Evolutionary conservation across 2,113 vertebrate genomes (phyloP), one percentile per base, ranked within the genome.

Genomic region (Thamnaconus septentrionalis): DNA sequence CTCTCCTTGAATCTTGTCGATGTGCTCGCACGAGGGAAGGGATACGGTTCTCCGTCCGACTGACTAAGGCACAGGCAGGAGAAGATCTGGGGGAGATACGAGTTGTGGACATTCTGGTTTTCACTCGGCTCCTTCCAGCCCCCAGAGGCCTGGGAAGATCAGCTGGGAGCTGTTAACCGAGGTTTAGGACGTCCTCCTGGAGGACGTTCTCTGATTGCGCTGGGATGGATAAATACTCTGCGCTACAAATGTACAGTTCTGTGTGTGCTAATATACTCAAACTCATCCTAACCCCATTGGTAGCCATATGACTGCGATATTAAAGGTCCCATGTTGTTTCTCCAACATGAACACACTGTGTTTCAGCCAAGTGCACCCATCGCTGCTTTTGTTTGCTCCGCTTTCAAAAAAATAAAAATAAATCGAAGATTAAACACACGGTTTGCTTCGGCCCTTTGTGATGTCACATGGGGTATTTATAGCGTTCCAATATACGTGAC

Each of bases 41-140:
- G 8, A 4, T 50, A 59, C 18, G 18, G 18, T 31, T 31, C 18
- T 31, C 18, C 18, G 18, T 31, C 18, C 18, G 18, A 31, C 18
- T 31, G 18, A 31, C 18, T 31, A 75, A 76, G 67, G 70, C 59
- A 60, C 70, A 71, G 57, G 75, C 77, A 77, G 72, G 63, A 62
- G 10, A 60, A 69, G 66, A 79, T 65, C 53, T 40, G 76, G 71
- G 18, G 18, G 18, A 31, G 18, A 31, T 31, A 31, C 18, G 18
- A 31, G 18, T 31, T 61, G 71, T 81, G 76, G 61, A 80, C 75
- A 82, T 62, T 75, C 79, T 84, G 76, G 89, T 89, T 88, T 81
- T 83, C 74, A 78, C 67, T 66, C 70, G 64, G 40, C 63, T 31
- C 18, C 18, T 31, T 31, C 18, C 39, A 49, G 44, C 51, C 61